These are phyloP conservation scores for Drosophila kuntzei DNA, from an alignment of 2,888 invertebrate species.

Conservation along the genomic window DNA sequence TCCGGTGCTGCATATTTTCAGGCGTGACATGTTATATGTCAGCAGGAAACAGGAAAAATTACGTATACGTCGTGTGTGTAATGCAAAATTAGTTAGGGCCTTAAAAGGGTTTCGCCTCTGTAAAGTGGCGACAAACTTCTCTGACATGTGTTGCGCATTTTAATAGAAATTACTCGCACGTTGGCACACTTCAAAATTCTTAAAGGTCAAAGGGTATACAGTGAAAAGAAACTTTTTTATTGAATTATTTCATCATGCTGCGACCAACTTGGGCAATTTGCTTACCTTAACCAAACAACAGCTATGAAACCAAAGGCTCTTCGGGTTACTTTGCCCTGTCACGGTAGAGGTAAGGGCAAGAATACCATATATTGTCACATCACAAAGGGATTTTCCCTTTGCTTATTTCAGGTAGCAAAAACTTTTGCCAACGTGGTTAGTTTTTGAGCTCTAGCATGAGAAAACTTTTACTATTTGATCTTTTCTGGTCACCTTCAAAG, in stretches of 20 bases:
- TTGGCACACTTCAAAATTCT: constrained; percentile 33
- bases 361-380: neutral
- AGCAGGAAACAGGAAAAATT: constrained; percentile 44
- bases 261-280: constrained; percentile 15
- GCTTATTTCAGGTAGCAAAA: constrained; percentile 13
- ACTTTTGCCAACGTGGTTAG: constrained; percentile 43
- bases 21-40: constrained; percentile 50
- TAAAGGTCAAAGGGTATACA: constrained; percentile 22
- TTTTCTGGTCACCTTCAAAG: constrained; percentile 30
- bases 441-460: constrained; percentile 41
- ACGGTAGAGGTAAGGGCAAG: neutral
- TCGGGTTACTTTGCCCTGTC: constrained; percentile 12
- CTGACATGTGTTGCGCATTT: constrained; percentile 63
- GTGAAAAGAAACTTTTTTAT: constrained; percentile 44
- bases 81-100: constrained; percentile 44
- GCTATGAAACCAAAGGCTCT: constrained; percentile 7
- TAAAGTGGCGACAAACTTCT: constrained; percentile 54
- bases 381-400: constrained; percentile 5
- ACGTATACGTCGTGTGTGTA: constrained; percentile 57
- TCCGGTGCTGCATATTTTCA: constrained; percentile 39
- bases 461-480: constrained; percentile 61
- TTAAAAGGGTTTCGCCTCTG: constrained; percentile 51
- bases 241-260: constrained; percentile 58
- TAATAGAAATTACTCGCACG: constrained; percentile 61
- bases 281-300: constrained; percentile 28